phyloP scores from a whole-genome alignment of 2,888 invertebrate genomes.

The Brachypalpus laphriformis region DNA sequence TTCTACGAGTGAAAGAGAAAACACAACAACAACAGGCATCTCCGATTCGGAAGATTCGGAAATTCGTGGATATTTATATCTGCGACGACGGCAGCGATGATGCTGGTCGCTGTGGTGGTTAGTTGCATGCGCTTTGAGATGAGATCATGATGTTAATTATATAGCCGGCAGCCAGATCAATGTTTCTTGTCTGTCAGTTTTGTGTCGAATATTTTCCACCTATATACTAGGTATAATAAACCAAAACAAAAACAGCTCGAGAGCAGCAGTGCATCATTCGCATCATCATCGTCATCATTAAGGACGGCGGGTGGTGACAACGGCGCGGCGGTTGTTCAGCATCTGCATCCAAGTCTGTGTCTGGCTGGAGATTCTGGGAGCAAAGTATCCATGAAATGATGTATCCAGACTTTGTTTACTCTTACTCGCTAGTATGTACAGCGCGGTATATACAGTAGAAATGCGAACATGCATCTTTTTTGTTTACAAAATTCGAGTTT shows the following conservation, averaged over 20 bases:
- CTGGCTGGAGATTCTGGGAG: conserved; percentile 41
- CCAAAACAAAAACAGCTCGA: conserved; percentile 57
- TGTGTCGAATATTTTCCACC: conserved; percentile 68
- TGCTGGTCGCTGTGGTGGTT: conserved; percentile 19
- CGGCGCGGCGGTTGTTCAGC: conserved; percentile 14
- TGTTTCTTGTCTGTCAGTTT: conserved; percentile 72
- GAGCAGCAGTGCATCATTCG: conserved; percentile 53
- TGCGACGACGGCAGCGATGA: conserved; percentile 34
- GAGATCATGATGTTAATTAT: conserved; percentile 73
- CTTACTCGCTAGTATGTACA: not conserved
- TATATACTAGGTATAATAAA: conserved; percentile 49
- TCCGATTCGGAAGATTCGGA: conserved; percentile 43
- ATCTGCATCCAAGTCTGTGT: conserved; percentile 46
- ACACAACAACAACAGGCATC: not conserved
- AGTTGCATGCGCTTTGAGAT: conserved; percentile 61
- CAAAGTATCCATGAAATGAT: conserved; percentile 64
- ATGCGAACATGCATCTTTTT: conserved; percentile 50
- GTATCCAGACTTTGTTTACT: conserved; percentile 68
- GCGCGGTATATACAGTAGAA: conserved; percentile 4
- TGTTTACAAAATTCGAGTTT: conserved; percentile 61
- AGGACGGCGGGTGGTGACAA: conserved; percentile 48
- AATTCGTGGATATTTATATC: conserved; percentile 61
- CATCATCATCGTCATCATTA: conserved; percentile 55
- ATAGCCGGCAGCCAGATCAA: conserved; percentile 69
- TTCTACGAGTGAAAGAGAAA: not conserved